Evolutionary conservation across 2,113 vertebrate genomes (phyloP), one percentile per base, ranked within the genome.

Genomic region (Mohoua ochrocephala): DNA sequence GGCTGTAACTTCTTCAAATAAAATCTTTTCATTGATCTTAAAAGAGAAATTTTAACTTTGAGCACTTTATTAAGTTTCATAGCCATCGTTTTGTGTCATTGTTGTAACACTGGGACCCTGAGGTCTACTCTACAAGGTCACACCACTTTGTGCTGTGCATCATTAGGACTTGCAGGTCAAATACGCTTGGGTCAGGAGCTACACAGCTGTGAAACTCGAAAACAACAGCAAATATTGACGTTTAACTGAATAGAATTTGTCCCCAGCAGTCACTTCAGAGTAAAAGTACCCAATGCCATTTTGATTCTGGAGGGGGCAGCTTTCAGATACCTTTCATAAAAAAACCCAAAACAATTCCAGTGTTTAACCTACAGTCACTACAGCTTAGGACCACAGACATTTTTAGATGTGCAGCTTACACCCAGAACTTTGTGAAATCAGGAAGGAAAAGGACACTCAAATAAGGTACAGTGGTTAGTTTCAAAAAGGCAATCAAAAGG

Each of bases 21-120:
- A 93, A 93, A 64, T 75, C 8, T 65, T 82, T 85, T 64, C 31
- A 71, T 76, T 93, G 74, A 95, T 95, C 84, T 94, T 94, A 75
- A 93, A 95, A 78, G 87, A 91, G 65, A 82, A 94, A 63, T 64
- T 93, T 75, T 95, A 78, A 79, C 84, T 94, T 87, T 90, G 74
- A 95, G 57, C 33, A 73, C 75, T 95, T 80, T 81, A 65, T 84
- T 87, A 70, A 10, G 19, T 70, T 93, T 84, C 6, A 1, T 60
- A 45, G 26, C 37, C 56, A 14, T 88, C 41, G 65, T 74, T 92
- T 49, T 57, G 9, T 77, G 63, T 39, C 42, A 15, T 63, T 45
- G 8, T 37, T 93, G 12, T 83, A 74, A 83, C 1, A 7, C 67
- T 57, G 20, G 41, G n/a, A 90, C 70, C 24, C 57, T 57, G 54